Conservation (phyloP, 2,888 invertebrate genomes). For the Allygus modestus region DNA sequence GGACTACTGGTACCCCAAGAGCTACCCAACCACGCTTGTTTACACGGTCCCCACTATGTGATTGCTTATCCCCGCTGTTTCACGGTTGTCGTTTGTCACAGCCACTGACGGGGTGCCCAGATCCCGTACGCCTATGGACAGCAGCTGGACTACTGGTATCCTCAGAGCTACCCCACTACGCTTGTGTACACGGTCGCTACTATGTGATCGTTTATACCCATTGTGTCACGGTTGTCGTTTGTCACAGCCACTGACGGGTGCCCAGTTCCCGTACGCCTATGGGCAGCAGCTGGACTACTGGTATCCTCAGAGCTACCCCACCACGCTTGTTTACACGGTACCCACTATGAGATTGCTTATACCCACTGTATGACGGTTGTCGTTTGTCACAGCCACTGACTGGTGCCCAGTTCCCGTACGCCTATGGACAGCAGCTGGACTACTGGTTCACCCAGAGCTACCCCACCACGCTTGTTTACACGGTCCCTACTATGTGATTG, state of each 20-base stretch:
- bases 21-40: conserved; percentile 73
- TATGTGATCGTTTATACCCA: conserved; percentile 74
- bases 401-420: conserved; percentile 83
- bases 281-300: conserved; percentile 92
- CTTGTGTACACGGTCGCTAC: conserved; percentile 82
- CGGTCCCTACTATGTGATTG: conserved; percentile 76
- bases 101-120: conserved; percentile 82
- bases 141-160: conserved; percentile 95
- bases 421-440: conserved; percentile 87
- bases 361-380: conserved; percentile 78
- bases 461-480: conserved; percentile 75
- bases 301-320: conserved; percentile 84
- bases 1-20: conserved; percentile 95
- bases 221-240: conserved; percentile 60
- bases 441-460: conserved; percentile 90
- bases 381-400: conserved; percentile 75
- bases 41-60: conserved; percentile 76
- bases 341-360: no score
- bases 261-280: conserved; percentile 84
- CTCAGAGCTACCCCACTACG: conserved; percentile 75
- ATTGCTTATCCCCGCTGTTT: no score
- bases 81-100: conserved; percentile 70
- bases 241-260: conserved; percentile 78
- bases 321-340: no score
- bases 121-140: conserved; percentile 84